Evolutionary conservation across 1,140 invertebrate genomes (phyloP).

Genomic region (Pogonognathellus flavescens): DNA sequence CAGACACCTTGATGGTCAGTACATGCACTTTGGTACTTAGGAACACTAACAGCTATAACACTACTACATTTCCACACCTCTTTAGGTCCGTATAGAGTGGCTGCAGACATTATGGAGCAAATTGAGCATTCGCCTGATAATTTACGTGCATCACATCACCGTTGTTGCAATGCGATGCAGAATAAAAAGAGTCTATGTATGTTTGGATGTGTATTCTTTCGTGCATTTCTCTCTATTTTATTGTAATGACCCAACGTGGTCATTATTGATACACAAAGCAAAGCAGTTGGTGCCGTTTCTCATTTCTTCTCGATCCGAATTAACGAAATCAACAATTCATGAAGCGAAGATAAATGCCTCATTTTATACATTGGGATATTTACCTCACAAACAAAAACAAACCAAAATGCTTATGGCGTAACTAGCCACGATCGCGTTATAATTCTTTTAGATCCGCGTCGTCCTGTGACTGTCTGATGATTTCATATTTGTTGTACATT

Average conservation of each 20-base stretch:
- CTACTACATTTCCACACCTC: too few species aligned
- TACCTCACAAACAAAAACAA: conserved; percentile 1
- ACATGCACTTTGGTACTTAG: too few species aligned
- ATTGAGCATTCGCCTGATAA: conserved; percentile 22
- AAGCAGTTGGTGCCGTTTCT: neutral
- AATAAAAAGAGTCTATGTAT: neutral
- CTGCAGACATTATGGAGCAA: neutral
- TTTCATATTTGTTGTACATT: neutral
- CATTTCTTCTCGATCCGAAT: conserved; percentile 23
- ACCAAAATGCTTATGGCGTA: neutral
- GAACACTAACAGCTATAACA: too few species aligned
- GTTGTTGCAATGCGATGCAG: neutral
- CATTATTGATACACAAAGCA: conserved; percentile 20
- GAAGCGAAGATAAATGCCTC: conserved; percentile 56
- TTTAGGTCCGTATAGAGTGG: too few species aligned
- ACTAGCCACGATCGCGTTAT: too few species aligned
- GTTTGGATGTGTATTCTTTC: neutral
- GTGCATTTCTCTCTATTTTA: conserved; percentile 21
- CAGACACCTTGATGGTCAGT: too few species aligned
- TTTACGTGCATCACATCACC: conserved; percentile 26
- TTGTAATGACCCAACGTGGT: conserved; percentile 37
- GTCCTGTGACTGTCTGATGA: neutral
- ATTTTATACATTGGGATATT: conserved; percentile 17
- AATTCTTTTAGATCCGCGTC: too few species aligned
- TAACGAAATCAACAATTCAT: conserved; percentile 55